Evolutionary conservation across 2,797 vertebrate genomes (phyloP), one percentile per base, ranked within the genome.

Genomic region (Arrhamphus sclerolepis): DNA sequence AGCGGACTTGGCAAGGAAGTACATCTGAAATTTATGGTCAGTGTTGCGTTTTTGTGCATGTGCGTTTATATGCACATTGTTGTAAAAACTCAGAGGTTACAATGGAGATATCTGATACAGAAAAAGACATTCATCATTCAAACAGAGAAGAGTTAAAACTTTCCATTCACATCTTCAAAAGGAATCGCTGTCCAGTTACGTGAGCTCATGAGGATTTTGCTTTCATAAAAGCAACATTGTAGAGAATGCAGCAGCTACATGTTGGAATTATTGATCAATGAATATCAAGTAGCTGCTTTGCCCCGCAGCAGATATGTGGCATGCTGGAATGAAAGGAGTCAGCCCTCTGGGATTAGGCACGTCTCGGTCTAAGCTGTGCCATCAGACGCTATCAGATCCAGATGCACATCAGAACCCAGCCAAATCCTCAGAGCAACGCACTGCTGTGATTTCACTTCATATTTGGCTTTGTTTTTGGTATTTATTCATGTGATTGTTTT

Each of bases 331-430:
- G 85, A 87, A 86, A 87, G 73, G 77, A 86, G 82, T 85, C 83
- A 85, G 75, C 75, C 82, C 68, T 66, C 4, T 7, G 76, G 82
- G 87, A 89, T 89, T 87, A 88, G 83, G 89, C 83, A 87, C 75
- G 83, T 90, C 87, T 88, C 71, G 2, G 74, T 82, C 81, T 87
- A 72, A 86, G 77, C 80, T 84, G 78, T 87, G 79, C 86, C 86
- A 89, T 90, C 81, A 86, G 83, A 88, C 84, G 69, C 67, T 67
- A 85, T 78, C 78, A 80, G 77, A 89, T 87, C 86, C 89, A 89
- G 87, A 89, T 89, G 89, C 83, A 81, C 62, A 53, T 84, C 86
- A 89, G 82, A 75, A 67, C 52, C 29, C 5, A 71, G 55, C 56
- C 58, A 65, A 62, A 87, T 86, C 84, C 75, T 66, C 60, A 79